Evolutionary conservation across 2,888 invertebrate species (phyloP), one percentile per base, ranked within the genome.

Genomic region (Unio pictorum): DNA sequence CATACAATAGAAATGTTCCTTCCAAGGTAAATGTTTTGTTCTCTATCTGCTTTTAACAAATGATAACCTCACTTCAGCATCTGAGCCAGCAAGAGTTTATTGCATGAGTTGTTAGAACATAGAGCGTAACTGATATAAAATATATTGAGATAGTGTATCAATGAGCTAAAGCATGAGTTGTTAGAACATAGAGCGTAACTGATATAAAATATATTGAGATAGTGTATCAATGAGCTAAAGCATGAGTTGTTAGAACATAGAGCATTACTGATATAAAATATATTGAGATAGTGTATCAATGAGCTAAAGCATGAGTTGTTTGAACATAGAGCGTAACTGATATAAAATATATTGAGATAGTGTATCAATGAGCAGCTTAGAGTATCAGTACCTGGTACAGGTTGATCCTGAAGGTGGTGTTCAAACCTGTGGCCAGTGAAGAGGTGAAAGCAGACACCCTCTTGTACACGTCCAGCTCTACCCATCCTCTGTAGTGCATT

Each of bases 401-500:
- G 91, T 5, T 94, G 93, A 72, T 94, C 94, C 28, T 93, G 75
- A 30, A 92, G 92, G 66, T 97, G 92, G 0, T 89, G 87, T 60
- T 90, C 86, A 74, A 94, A 94, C 18, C 96, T 92, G 60, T 92
- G 93, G 83, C 92, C 92, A 8, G 94, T 93, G 84, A 94, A 94
- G 20, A 97, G 89, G 89, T 96, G 96, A 88, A 94, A 97, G 86
- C 97, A 97, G 68, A 94, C 91, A 4, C 97, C 97, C 0, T 94
- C 93, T 85, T 94, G 94, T 3, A 96, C 96, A 71, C 97, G 93
- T 5, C 97, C 97, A 11, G 96, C 96, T 66, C 97, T 92, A 2
- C 97, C 97, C 61, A 92, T 93, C 86, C 97, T 92, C 90, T 97
- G 97, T 64, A 93, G 92, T 0, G 96, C 93, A 91, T 97, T 97